Evolutionary conservation across 2,797 vertebrate genomes (phyloP), one percentile per base, ranked within the genome.

Genomic region (Lophius americanus): DNA sequence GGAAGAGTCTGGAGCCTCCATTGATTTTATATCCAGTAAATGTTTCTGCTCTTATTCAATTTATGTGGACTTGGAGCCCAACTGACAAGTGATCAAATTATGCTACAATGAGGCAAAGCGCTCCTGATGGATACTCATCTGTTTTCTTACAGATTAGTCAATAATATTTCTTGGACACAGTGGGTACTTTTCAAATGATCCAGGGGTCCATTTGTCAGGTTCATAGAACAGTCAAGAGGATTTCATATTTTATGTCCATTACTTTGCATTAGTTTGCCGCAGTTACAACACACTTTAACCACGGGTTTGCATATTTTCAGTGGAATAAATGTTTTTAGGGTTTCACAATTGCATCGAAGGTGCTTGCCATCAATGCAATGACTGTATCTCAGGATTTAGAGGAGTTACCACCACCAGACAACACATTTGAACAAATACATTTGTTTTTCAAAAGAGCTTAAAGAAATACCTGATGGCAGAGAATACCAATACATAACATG

Each of bases 21-120:
- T 73, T 79, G 81, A 83, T 84, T 82, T 83, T 43, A 53, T 48
- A 60, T 36, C 64, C 46, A 13, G 51, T 53, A 75, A 73, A 73
- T 42, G 39, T 52, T 50, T 73, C 39, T 52, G 23, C 54, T 60
- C 43, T 37, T 48, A 4, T 68, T 68, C 84, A 76, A 88, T 81
- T 84, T 2, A 85, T 84, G 75, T 46, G 35, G 46, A 55, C 41
- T 9, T 35, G 38, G 61, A 68, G 46, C 43, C 33, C 13, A 39
- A 51, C 44, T 59, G 82, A 77, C 78, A 77, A 62, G 55, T 60
- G 59, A 63, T 80, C 44, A 51, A 59, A 49, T 85, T 78, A 74
- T 46, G 65, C 52, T 64, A 69, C 65, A 78, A 70, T 72, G 62
- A 57, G 68, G 55, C 65, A 13, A 48, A 55, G 54, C 73, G 56